phyloP scores from a whole-genome alignment of 2,888 invertebrate species.

The Octonoba sinensis region DNA sequence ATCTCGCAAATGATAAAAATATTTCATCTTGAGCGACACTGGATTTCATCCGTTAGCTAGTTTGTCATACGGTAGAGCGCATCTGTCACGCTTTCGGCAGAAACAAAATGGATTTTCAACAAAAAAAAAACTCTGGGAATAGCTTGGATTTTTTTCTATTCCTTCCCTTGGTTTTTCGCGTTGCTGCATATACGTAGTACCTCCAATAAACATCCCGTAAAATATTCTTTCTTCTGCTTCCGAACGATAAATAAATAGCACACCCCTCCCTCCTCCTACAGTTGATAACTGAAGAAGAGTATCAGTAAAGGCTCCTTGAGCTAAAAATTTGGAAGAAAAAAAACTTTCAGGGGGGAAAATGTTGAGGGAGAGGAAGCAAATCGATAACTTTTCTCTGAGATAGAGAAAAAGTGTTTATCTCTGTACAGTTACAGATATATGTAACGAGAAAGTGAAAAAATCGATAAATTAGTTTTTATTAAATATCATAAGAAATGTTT shows the following conservation, averaged over 20 bases:
- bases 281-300: conserved; percentile 36
- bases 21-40: conserved; percentile 39
- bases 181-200: conserved; percentile 2
- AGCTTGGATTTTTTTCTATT: neutral
- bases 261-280: neutral
- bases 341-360: conserved; percentile 24
- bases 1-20: conserved; percentile 39
- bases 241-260: conserved; percentile 45
- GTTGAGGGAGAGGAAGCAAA: conserved; percentile 31
- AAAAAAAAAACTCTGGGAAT: conserved; percentile 9
- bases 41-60: conserved; percentile 34
- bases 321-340: neutral
- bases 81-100: conserved; percentile 35
- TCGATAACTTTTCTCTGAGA: conserved; percentile 28
- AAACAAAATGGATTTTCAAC: conserved; percentile 25
- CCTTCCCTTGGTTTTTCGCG: neutral
- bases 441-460: conserved; percentile 19
- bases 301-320: neutral
- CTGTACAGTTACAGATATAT: conserved; percentile 2
- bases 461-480: conserved; percentile 19
- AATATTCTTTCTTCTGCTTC: conserved; percentile 35
- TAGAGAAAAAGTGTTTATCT: conserved; percentile 2
- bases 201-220: conserved; percentile 52
- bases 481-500: too few species aligned
- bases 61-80: conserved; percentile 27